Conservation (phyloP, 2,888 invertebrate genomes). For the Ornithoptera alexandrae region DNA sequence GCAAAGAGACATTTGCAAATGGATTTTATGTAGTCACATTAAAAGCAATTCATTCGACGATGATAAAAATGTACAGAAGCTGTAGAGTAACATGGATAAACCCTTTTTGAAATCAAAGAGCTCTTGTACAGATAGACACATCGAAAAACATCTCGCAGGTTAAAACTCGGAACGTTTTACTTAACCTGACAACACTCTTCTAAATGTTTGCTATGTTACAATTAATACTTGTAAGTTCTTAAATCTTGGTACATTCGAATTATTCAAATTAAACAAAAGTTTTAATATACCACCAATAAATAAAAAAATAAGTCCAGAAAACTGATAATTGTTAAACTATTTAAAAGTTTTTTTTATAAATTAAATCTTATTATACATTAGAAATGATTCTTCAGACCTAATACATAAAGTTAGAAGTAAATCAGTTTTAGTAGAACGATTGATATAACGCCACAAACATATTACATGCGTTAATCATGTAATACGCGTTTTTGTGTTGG, state of each 20-base stretch:
- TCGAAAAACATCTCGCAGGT: conserved; percentile 66
- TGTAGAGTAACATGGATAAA: conserved; percentile 58
- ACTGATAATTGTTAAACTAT: neutral
- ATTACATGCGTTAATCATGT: too few relatives aligned
- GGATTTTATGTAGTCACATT: conserved; percentile 60
- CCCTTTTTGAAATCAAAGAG: conserved; percentile 63
- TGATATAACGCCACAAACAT: too few relatives aligned
- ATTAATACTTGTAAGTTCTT: neutral
- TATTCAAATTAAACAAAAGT: too few relatives aligned
- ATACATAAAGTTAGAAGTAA: too few relatives aligned
- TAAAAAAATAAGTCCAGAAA: too few relatives aligned
- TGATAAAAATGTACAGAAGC: conserved; percentile 69
- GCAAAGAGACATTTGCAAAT: conserved; percentile 53
- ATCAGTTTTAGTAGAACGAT: too few relatives aligned
- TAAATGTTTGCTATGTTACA: conserved; percentile 31
- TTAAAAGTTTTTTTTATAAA: neutral
- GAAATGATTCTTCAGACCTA: too few relatives aligned
- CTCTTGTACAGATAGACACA: conserved; percentile 55
- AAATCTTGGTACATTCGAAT: neutral
- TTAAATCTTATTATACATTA: too few relatives aligned
- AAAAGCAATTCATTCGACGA: conserved; percentile 61
- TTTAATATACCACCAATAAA: too few relatives aligned
- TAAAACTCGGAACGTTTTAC: conserved; percentile 55
- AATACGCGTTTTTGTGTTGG: too few relatives aligned
- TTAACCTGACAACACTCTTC: conserved; percentile 45